Conservation (phyloP, 1,140 invertebrate species). For the Drosophila rufa region DNA sequence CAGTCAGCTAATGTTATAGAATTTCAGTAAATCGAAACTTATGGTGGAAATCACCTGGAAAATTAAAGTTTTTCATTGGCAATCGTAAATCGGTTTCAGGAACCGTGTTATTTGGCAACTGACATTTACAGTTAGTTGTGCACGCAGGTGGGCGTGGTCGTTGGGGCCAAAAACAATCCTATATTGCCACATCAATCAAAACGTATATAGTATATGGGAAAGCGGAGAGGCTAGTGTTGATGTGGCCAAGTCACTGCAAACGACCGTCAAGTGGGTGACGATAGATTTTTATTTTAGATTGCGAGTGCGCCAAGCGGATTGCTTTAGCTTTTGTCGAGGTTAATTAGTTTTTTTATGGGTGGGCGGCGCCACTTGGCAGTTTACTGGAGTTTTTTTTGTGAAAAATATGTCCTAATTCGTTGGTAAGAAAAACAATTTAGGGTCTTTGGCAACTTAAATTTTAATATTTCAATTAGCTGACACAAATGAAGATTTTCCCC, state of each 20-base stretch:
- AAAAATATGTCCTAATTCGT: background rate
- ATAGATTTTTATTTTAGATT: conserved; percentile 56
- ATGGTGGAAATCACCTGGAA: conserved; percentile 13
- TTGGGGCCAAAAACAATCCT: conserved; percentile 41
- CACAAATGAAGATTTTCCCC: too few species aligned
- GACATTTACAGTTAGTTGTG: conserved; percentile 28
- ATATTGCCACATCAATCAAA: conserved; percentile 64
- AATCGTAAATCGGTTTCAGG: conserved; percentile 39
- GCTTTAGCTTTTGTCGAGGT: conserved; percentile 33
- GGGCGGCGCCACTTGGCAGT: background rate
- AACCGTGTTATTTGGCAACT: conserved; percentile 44
- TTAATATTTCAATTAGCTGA: background rate
- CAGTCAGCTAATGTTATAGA: conserved; percentile 10
- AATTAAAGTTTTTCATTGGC: conserved; percentile 34
- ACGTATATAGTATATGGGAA: conserved; percentile 4
- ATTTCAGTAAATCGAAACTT: conserved; percentile 12
- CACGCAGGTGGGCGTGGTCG: conserved; percentile 54
- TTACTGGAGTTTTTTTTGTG: background rate
- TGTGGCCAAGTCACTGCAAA: conserved; percentile 46
- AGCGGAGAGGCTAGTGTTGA: conserved; percentile 22
- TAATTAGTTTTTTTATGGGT: conserved; percentile 32
- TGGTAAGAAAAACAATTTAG: background rate
- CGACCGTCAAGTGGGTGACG: conserved; percentile 55
- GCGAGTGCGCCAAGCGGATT: conserved; percentile 12
- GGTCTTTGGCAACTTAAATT: background rate